Evolutionary conservation across 2,888 invertebrate species (phyloP), one percentile per base, ranked within the genome.

Genomic region (Hemicrepidius hirtus): DNA sequence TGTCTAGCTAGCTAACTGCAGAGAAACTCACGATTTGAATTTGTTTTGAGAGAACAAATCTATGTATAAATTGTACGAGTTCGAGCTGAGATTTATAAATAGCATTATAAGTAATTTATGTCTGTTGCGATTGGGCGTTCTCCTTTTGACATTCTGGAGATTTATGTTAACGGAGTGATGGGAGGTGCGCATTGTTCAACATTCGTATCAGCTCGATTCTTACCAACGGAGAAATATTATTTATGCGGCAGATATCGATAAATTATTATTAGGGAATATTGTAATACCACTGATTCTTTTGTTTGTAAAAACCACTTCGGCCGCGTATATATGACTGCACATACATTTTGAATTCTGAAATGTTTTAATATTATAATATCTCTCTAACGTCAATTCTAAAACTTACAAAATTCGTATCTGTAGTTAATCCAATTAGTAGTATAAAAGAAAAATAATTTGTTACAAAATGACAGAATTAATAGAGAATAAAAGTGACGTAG

Each of bases 71-170:
- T 80, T 79, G 80, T 80, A 79, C 79, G 82, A 83, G 81, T 82
- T 80, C 76, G 79, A 78, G 79, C 75, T 78, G 78, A 83, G 84
- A 86, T 85, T 85, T 85, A 86, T 86, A 86, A 86, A 86, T 86
- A 85, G 85, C 85, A 84, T 84, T 85, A 85, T 83, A 83, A 84
- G 85, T 86, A 86, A 86, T 85, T 86, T 86, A 86, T 86, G 85
- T 85, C 81, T 78, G 85, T 80, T 81, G 85, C 85, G 85, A 86
- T 86, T 86, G 86, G 86, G 86, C 86, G 86, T 86, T 85, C 83
- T 85, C 82, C 82, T 83, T 84, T 85, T 86, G 85, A 86, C 84
- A 83, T 83, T 80, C 76, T 79, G 79, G 84, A 81, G 86, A 86
- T 86, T 86, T 86, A 86, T 86, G 85, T 85, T 82, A 81, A 82